These are phyloP conservation scores for Coptodon bakossiorum DNA, from an alignment of 2,113 vertebrate genomes.

Conservation along the genomic window DNA sequence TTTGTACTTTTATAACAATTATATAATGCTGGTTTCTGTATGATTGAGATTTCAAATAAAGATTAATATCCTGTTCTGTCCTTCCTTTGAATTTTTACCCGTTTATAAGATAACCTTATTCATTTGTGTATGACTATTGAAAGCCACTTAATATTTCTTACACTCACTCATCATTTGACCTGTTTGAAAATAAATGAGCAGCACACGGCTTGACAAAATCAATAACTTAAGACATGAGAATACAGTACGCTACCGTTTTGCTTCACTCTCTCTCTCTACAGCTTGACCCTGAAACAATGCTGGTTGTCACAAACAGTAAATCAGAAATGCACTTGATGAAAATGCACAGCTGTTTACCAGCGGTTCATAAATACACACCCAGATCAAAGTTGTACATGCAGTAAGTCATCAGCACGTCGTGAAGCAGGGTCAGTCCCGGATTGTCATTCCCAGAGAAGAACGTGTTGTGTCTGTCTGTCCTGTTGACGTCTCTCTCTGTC, in stretches of 20 bases:
- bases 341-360: not conserved
- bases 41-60: too few species aligned
- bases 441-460: slow-evolving; percentile 88
- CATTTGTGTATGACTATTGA: not conserved
- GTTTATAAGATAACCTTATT: too few species aligned
- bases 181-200: not conserved
- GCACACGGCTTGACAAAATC: not conserved
- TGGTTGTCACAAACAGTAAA: not conserved
- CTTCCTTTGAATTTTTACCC: too few species aligned
- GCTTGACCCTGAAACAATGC: not conserved
- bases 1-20: not conserved
- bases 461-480: slow-evolving; percentile 84
- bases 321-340: not conserved
- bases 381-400: slow-evolving; percentile 95
- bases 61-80: not conserved
- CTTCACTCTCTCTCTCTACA: not conserved
- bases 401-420: slow-evolving; percentile 88
- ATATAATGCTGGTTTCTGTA: not conserved
- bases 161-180: not conserved
- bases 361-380: slow-evolving; percentile 55
- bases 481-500: slow-evolving; percentile 84
- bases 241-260: not conserved
- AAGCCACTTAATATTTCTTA: not conserved
- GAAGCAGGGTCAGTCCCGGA: slow-evolving; percentile 80
- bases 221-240: not conserved